Evolutionary conservation across 2,888 invertebrate species (phyloP).

Genomic region (Adelphocoris suturalis): DNA sequence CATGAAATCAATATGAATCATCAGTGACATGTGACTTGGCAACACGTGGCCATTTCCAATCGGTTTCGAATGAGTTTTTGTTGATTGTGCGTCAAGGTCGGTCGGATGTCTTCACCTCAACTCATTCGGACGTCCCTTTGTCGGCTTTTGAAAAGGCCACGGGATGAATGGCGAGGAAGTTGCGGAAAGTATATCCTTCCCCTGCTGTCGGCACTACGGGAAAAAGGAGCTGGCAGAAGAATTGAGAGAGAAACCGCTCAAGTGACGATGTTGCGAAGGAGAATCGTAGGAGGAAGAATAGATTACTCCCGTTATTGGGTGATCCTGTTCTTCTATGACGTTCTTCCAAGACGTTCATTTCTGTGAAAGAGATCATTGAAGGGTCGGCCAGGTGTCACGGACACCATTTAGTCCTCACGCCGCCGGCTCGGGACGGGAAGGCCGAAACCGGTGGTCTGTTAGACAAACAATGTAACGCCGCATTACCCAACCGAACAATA

Average conservation of each 20-base stretch:
- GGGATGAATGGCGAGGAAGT: constrained; percentile 7
- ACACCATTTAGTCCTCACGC: neutral
- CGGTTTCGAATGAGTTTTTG: neutral
- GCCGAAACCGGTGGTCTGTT: neutral
- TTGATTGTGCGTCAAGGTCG: neutral
- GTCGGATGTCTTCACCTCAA: neutral
- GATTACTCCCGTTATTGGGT: neutral
- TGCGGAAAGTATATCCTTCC: neutral
- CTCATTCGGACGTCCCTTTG: neutral
- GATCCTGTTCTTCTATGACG: neutral
- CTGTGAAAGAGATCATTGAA: neutral
- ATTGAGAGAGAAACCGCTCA: neutral
- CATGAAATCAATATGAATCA: too few relatives aligned
- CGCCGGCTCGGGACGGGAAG: neutral
- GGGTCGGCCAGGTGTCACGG: neutral
- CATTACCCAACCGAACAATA: neutral
- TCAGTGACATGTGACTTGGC: too few relatives aligned
- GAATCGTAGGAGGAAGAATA: neutral
- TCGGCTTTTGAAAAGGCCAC: neutral
- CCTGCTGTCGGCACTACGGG: neutral
- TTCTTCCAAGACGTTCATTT: neutral
- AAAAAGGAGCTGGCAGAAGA: neutral
- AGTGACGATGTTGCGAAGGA: neutral
- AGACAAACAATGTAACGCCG: constrained; percentile 31
- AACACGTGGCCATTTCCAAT: neutral